phyloP scores from a whole-genome alignment of 92 coral and sea anemone genomes.

The Hydrozoanthus gracilis region DNA sequence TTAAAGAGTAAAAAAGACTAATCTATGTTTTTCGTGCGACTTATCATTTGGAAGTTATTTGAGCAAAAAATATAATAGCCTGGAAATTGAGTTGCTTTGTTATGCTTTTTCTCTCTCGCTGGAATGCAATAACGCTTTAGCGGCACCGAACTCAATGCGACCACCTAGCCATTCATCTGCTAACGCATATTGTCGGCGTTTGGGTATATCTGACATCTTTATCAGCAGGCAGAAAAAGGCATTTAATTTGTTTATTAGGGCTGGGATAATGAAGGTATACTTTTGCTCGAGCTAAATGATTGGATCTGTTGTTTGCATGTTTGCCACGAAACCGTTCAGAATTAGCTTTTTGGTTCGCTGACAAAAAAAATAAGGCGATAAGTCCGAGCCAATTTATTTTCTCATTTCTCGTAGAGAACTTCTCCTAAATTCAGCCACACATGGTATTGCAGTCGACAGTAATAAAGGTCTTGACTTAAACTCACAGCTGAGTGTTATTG shows the following conservation, averaged over 20 bases:
- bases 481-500: not conserved
- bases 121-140: slow-evolving; percentile 25
- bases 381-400: not conserved
- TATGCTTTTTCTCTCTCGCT: not conserved
- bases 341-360: slow-evolving; percentile 10
- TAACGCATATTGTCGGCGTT: slow-evolving; percentile 38
- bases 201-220: slow-evolving; percentile 31
- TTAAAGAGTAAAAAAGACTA: not conserved
- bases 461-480: slow-evolving; percentile 6
- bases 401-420: not conserved
- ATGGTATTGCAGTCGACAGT: not conserved
- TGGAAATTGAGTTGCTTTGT: slow-evolving; percentile 14
- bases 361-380: not conserved
- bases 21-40: not conserved
- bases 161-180: slow-evolving; percentile 28
- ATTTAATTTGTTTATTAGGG: slow-evolving; percentile 50
- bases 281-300: slow-evolving; percentile 40
- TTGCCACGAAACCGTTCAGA: slow-evolving; percentile 27
- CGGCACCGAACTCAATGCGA: not conserved
- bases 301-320: slow-evolving; percentile 27
- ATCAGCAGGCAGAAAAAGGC: slow-evolving; percentile 54
- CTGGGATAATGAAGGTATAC: slow-evolving; percentile 39
- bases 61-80: not conserved
- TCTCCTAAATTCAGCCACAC: not conserved
- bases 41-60: not conserved